Percentiles rank a stretch among this genome's conserved stretches.
These are phyloP conservation scores for Epistrophe eligans DNA, from an alignment of 2,888 invertebrate species.

Conservation along the genomic window DNA sequence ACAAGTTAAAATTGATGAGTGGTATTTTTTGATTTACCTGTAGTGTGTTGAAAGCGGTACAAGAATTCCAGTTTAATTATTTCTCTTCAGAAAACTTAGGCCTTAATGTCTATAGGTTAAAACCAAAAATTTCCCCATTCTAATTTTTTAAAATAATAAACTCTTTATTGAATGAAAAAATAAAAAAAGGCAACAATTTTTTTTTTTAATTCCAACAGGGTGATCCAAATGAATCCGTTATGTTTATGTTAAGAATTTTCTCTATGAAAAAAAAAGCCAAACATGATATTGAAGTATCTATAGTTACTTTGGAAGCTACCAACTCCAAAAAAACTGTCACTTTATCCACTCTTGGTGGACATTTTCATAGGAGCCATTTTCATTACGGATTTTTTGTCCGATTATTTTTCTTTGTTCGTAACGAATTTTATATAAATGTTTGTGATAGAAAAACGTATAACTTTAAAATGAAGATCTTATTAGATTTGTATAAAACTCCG, in stretches of 20 bases:
- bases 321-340: not conserved
- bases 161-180: not conserved
- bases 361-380: too few relatives aligned
- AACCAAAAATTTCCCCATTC: not conserved
- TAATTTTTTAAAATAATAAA: not conserved
- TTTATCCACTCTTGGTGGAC: too few relatives aligned
- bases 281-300: too few relatives aligned
- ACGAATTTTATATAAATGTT: too few relatives aligned
- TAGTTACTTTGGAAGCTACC: too few relatives aligned
- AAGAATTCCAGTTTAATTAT: slow-evolving; percentile 10
- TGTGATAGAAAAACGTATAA: too few relatives aligned
- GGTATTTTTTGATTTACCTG: slow-evolving; percentile 61
- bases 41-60: slow-evolving; percentile 21
- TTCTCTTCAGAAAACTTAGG: slow-evolving; percentile 36
- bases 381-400: too few relatives aligned
- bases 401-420: too few relatives aligned
- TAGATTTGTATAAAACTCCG: not conserved
- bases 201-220: too few relatives aligned
- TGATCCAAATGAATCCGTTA: not conserved
- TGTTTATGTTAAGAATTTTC: not conserved
- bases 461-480: too few relatives aligned
- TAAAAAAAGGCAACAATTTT: not conserved
- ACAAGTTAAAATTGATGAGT: slow-evolving; percentile 57
- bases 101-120: slow-evolving; percentile 36
- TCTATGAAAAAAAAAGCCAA: too few relatives aligned